Evolutionary conservation across 2,888 invertebrate genomes (phyloP), one percentile per base, ranked within the genome.

Genomic region (Leptarthrus brevirostris): DNA sequence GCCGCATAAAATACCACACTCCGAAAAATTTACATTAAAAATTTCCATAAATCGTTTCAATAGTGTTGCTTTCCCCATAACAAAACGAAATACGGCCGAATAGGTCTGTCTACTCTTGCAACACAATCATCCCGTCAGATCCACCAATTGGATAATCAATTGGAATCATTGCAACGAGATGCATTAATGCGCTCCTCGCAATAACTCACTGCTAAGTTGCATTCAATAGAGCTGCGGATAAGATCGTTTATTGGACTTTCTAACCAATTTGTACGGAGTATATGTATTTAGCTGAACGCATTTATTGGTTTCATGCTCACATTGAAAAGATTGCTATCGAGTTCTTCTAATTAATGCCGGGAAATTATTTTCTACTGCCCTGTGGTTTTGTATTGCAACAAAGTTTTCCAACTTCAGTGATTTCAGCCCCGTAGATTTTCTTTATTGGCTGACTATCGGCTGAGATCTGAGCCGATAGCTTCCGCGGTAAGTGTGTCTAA

Each of bases 341-440:
- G 69, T 4, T n/a, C 30, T 30, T 49, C 69, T 49, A 69, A 69
- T 69, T 69, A 40, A 69, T 52, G 69, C 30, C 69, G 49, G 69
- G 69, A 69, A 49, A 69, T 49, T 49, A 30, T 52, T 49, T 52
- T 24, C 16, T 40, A 36, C 61, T 40, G 22, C 16, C 20, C 40
- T 18, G 20, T 61, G 18, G 30, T 14, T 10, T 18, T n/a, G 34
- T 61, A n/a, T n/a, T n/a, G n/a, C n/a, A n/a, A 8, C 40, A 61
- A 36, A 40, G 61, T 40, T 12, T 40, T 14, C 61, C 5, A 61
- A 20, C 36, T 16, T 30, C 30, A 18, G 8, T 2, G 36, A 12
- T 34, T 34, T 58, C 8, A 30, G 8, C 30, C 34, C 30, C 5
- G 30, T 22, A 30, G 30, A 26, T 30, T 56, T 16, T n/a, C 16